These are phyloP conservation scores for Formica exsecta DNA, from an alignment of 1,140 invertebrate genomes.

Conservation along the genomic window DNA sequence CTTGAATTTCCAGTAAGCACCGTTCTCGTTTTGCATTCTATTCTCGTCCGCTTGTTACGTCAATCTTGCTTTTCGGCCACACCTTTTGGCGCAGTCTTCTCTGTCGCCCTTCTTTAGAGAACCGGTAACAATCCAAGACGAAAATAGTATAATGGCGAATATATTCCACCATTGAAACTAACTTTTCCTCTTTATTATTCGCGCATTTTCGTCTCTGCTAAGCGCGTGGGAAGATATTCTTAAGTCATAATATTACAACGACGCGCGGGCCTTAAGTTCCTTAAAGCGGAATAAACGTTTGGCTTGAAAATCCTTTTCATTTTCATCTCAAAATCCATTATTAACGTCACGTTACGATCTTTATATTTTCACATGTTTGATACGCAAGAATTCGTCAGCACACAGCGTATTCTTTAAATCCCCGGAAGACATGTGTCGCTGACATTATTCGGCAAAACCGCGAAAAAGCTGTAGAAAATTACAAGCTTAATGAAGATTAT, in stretches of 20 bases:
- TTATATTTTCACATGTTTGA: not conserved
- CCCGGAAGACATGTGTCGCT: too few species aligned
- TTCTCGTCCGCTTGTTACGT: not conserved
- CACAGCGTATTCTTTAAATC: not conserved
- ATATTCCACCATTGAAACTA: not conserved
- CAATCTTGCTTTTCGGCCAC: not conserved
- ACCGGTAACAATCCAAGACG: slow-evolving; percentile 9
- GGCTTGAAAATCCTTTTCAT: not conserved
- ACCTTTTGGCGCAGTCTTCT: not conserved
- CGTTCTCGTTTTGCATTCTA: not conserved
- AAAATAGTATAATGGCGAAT: not conserved
- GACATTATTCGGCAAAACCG: too few species aligned
- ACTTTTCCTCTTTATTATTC: slow-evolving; percentile 41
- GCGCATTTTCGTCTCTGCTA: not conserved
- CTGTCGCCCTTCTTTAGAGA: not conserved
- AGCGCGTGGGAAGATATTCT: not conserved
- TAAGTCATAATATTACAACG: slow-evolving; percentile 23
- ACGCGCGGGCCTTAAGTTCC: not conserved
- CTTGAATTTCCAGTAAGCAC: slow-evolving; percentile 1
- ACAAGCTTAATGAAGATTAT: not conserved
- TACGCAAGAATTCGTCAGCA: not conserved
- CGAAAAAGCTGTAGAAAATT: too few species aligned
- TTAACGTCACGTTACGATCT: not conserved
- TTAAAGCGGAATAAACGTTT: slow-evolving; percentile 43
- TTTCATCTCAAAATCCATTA: not conserved